Evolutionary conservation across 2,113 vertebrate species (phyloP), one percentile per base, ranked within the genome.

Genomic region (Micromys minutus): DNA sequence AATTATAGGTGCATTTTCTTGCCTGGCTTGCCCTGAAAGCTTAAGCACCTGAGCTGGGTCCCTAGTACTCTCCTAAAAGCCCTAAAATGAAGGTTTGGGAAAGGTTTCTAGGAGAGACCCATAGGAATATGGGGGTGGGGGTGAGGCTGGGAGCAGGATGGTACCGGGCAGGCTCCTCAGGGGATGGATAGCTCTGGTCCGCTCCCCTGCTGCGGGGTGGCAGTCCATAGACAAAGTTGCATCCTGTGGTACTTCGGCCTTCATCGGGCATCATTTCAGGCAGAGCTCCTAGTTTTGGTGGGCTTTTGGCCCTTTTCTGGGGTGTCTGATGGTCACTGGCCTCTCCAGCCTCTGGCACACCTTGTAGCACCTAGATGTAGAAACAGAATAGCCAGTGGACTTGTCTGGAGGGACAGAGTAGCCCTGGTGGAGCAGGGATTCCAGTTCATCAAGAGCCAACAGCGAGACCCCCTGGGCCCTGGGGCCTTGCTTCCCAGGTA

Each of bases 91-190:
- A 71, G 19, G 9, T 16, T 22, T 69, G 50, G 83, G 52, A 22
- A 42, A 36, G 5, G 42, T 26, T 55, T 71, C 59, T 39, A 5
- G 77, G 42, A 36, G 6, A 36, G 22, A 22, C 16, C 36, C 26
- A 29, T 7, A 47, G 59, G 63, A 2, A 17, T 6, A 0, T 22
- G 2, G 22, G 63, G 11, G 36, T 87, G 4, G 19, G 39, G n/a
- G n/a, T n/a, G n/a, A n/a, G 50, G 19, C 3, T 0, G 0, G 71
- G 21, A 36, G 72, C 45, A 65, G 29, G 83, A 42, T 3, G 0
- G 29, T 1, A 29, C 36, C 0, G 0, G 0, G 0, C 55, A 3
- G 52, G 72, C 36, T 3, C 63, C 79, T 61, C 0, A 0, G 34
- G 3, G 50, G 50, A 11, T 7, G 50, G 29, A 36, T 26, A 39